phyloP scores from a whole-genome alignment of 2,797 vertebrate species.

The Mionectes olivaceus region DNA sequence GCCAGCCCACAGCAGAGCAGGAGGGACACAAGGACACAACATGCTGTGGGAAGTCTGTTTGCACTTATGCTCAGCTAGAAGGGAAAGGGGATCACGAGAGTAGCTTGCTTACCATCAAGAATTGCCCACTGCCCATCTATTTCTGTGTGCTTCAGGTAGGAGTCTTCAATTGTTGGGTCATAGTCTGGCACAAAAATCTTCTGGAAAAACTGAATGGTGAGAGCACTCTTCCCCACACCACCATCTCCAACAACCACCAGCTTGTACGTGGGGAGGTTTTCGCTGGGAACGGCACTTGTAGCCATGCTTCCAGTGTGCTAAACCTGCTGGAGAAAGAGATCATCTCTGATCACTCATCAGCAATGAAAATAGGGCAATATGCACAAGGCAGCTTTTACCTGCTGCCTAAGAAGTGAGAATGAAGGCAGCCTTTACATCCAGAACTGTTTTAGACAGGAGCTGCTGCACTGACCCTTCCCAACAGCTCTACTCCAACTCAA shows the following conservation, averaged over 20 bases:
- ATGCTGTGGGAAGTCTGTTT: not conserved
- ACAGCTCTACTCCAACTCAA: not conserved
- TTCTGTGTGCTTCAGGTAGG: slow-evolving; percentile 98
- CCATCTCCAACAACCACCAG: slow-evolving; percentile 98
- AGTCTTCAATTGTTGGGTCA: slow-evolving; percentile 99
- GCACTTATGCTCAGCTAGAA: not conserved
- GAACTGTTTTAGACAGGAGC: not conserved
- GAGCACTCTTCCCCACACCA: slow-evolving; percentile 96
- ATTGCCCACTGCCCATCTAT: slow-evolving; percentile 99
- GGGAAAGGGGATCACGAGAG: not conserved
- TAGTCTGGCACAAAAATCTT: slow-evolving; percentile 99
- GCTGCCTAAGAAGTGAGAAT: not conserved
- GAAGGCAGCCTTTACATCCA: not conserved
- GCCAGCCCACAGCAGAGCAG: not conserved
- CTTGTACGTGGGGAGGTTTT: slow-evolving; percentile 98
- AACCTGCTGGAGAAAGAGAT: slow-evolving; percentile 67
- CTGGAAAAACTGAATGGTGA: slow-evolving; percentile 99
- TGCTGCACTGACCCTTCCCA: not conserved
- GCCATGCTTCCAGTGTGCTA: slow-evolving; percentile 85
- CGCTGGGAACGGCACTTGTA: slow-evolving; percentile 94
- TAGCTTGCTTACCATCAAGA: slow-evolving; percentile 87
- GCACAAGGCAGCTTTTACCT: not conserved
- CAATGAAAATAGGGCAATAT: not conserved
- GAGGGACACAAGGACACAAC: not conserved
- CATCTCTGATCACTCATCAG: not conserved